A percentile compares a stretch with the other conserved stretches of the same genome.
Evolutionary conservation across 2,113 vertebrate species (phyloP).

Genomic region (Orycteropus afer): DNA sequence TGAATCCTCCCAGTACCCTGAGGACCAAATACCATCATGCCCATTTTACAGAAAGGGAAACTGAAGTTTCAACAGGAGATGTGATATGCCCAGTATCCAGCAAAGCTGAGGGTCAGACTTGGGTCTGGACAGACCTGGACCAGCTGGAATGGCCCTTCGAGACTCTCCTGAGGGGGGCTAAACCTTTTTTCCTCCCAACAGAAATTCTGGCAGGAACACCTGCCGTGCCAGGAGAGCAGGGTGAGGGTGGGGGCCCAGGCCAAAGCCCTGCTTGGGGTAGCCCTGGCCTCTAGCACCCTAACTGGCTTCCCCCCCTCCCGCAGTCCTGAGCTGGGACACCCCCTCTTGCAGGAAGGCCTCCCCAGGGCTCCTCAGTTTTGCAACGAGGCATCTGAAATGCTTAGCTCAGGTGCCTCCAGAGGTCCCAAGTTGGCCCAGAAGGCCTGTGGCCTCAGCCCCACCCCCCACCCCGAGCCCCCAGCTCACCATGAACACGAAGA

Average conservation of each 20-base stretch:
- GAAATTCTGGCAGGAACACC: background rate
- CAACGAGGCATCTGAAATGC: background rate
- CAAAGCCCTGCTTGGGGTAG: too few relatives aligned
- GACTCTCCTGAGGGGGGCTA: background rate
- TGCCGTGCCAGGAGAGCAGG: background rate
- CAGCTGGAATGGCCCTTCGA: background rate
- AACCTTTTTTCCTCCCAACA: background rate
- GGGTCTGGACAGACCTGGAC: background rate
- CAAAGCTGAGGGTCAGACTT: background rate
- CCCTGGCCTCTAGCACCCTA: background rate
- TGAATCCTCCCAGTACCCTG: background rate
- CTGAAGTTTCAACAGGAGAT: background rate
- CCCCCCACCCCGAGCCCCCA: conserved; percentile 56
- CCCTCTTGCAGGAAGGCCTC: conserved; percentile 28
- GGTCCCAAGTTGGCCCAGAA: background rate
- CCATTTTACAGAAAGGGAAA: background rate
- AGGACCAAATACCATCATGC: background rate
- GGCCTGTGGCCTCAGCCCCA: conserved; percentile 39
- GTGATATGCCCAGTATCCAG: background rate
- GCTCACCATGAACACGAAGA: conserved; percentile 93
- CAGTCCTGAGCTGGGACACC: background rate
- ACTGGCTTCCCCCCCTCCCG: background rate
- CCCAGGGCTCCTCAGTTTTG: background rate
- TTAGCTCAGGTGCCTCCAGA: background rate
- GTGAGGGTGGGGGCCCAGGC: background rate